Evolutionary conservation across 2,113 vertebrate genomes (phyloP), one percentile per base, ranked within the genome.

Genomic region (Spea multiplicata): DNA sequence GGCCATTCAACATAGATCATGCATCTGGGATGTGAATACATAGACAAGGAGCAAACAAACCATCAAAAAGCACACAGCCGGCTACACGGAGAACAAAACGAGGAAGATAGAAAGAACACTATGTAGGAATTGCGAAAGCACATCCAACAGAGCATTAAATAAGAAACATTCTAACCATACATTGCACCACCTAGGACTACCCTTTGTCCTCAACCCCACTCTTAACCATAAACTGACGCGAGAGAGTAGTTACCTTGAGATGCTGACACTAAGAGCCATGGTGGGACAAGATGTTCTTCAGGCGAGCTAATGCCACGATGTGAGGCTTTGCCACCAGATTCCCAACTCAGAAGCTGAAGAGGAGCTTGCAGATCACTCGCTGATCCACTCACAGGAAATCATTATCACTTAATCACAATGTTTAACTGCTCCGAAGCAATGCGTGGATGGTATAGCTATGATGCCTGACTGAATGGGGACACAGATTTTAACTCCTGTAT

Each of bases 391-490:
- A 46, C 64, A 44, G 78, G 71, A 59, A 74, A 59, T 74, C 52
- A 68, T 80, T 61, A 74, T 17, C 71, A 66, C 62, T 16, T 74
- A 80, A 66, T 80, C 71, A 80, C 13, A 64, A 67, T 68, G 71
- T 80, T 74, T 67, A 80, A 67, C 45, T 66, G 44, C 50, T 74
- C 4, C 67, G 71, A 47, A 44, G 65, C 65, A 48, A 53, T 74
- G 78, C 73, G 50, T 80, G 71, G 71, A 46, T 74, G 69, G 69
- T 62, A 65, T n/a, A 5, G 69, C 44, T 57, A 66, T 47, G 70
- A 73, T 66, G 64, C 44, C 67, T n/a, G 77, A 67, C 61, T 59
- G 57, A 79, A 73, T 53, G 55, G 44, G 49, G 72, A 45, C 52
- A 68, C 16, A 50, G 30, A 62, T 71, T n/a, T 78, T 78, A 78